These are phyloP conservation scores for Athene cunicularia DNA, from an alignment of 2,113 vertebrate species.

Conservation along the genomic window DNA sequence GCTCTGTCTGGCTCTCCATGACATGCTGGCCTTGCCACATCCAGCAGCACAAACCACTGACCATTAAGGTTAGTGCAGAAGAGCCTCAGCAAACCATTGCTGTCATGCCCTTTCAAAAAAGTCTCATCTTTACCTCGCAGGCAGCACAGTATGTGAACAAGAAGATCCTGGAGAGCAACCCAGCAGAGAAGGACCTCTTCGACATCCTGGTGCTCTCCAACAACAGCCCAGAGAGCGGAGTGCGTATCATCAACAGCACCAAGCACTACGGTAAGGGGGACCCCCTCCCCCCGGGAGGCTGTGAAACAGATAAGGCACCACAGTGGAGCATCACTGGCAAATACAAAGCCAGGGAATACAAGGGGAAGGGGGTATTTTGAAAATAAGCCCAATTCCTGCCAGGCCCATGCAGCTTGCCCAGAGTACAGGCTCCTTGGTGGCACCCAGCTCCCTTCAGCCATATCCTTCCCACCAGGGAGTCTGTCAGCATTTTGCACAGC, in stretches of 20 bases:
- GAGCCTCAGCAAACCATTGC: neutral
- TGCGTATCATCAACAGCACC: conserved; percentile 68
- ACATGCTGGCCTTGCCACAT: neutral
- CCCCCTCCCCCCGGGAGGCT: neutral
- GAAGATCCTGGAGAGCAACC: conserved; percentile 71
- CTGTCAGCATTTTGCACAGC: neutral
- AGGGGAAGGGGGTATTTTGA: neutral
- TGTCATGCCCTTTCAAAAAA: neutral
- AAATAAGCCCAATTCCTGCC: neutral
- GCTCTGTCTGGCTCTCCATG: neutral
- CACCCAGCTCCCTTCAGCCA: neutral
- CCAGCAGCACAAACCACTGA: neutral
- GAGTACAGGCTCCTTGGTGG: neutral
- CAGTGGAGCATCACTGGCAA: neutral
- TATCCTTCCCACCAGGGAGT: neutral
- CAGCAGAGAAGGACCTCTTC: conserved; percentile 75
- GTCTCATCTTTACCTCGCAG: conserved; percentile 33
- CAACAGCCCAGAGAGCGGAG: conserved; percentile 65
- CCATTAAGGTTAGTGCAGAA: neutral
- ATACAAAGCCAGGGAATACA: neutral
- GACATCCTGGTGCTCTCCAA: conserved; percentile 81
- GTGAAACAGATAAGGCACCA: neutral
- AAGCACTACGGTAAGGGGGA: conserved; percentile 71
- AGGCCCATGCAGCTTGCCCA: neutral
- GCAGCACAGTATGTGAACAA: conserved; percentile 76